Evolutionary conservation across 2,888 invertebrate genomes (phyloP), one percentile per base, ranked within the genome.

Genomic region (Nephrotoma appendiculata): DNA sequence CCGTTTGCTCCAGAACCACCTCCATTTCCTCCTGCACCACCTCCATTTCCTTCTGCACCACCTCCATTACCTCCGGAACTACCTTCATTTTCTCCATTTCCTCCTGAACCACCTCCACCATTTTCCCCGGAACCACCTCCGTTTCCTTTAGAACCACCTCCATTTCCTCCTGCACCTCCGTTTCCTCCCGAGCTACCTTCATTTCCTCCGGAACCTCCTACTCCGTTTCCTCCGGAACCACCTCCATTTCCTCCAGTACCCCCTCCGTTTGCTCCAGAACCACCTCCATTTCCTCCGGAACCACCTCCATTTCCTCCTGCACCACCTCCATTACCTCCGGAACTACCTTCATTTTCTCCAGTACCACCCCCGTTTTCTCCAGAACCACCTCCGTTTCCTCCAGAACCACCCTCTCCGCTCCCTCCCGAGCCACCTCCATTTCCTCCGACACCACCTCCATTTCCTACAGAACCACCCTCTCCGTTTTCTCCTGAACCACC

Each of bases 351-450:
- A 48, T 12, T 48, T 48, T 0, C 48, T 12, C 9, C 48, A 5
- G 5, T 0, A 48, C 83, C 83, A 19, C 42, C 71, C 5, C 42
- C 57, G 41, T 41, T 41, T 11, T 15, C 86, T 41, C 42, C n/a
- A 41, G 41, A 11, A 57, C 48, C 19, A 9, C 86, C 45, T 15
- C 41, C 11, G 6, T 52, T 52, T 12, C 41, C 57, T 52, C 57
- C 42, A 5, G 43, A 83, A 19, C 85, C 44, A 43, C 83, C 86
- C n/a, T 7, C 43, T 84, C 88, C 88, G 41, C 87, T 88, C 44
- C 89, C 89, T 86, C 89, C 31, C 0, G 31, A 31, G 3, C 2
- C 3, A 2, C 83, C 87, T 84, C 45, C 86, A 83, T 86, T 86
- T 5, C 44, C 44, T 44, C 7, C 6, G 5, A 1, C 6, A 2